These are phyloP conservation scores for Noctua comes DNA, from an alignment of 2,888 invertebrate genomes.

Conservation along the genomic window DNA sequence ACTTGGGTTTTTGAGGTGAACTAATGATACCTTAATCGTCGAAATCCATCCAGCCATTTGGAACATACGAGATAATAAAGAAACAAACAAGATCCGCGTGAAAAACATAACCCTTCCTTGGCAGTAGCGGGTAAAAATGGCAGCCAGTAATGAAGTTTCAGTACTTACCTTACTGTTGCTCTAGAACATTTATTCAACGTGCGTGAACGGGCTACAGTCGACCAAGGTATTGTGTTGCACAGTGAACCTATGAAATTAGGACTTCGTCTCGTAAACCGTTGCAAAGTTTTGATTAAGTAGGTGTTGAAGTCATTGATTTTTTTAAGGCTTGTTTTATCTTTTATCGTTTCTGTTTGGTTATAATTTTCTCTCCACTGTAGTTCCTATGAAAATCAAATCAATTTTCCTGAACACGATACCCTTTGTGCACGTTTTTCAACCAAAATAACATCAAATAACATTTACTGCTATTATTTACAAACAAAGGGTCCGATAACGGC, in stretches of 20 bases:
- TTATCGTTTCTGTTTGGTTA: not conserved
- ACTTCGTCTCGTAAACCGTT: not conserved
- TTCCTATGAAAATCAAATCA: not conserved
- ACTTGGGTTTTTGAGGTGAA: too few relatives aligned
- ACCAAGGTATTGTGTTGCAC: too few relatives aligned
- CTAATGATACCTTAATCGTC: too few relatives aligned
- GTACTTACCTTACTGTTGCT: not conserved
- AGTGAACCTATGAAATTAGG: not conserved
- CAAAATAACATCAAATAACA: slow-evolving; percentile 9
- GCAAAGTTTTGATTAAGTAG: not conserved
- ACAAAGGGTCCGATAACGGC: slow-evolving; percentile 39
- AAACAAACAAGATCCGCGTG: too few relatives aligned
- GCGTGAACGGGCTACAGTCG: not conserved
- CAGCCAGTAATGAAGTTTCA: too few relatives aligned
- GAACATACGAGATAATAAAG: too few relatives aligned
- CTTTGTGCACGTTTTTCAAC: not conserved
- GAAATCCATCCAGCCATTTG: too few relatives aligned
- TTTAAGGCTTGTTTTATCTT: not conserved
- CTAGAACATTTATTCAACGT: not conserved
- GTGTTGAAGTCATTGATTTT: not conserved
- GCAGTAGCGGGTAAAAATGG: not conserved
- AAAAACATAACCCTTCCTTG: too few relatives aligned
- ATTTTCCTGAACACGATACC: not conserved
- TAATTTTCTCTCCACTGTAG: not conserved
- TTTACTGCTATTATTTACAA: slow-evolving; percentile 47